Base-by-base conservation (phyloP, 2,113 vertebrate genomes). In the Prunella himalayana region DNA sequence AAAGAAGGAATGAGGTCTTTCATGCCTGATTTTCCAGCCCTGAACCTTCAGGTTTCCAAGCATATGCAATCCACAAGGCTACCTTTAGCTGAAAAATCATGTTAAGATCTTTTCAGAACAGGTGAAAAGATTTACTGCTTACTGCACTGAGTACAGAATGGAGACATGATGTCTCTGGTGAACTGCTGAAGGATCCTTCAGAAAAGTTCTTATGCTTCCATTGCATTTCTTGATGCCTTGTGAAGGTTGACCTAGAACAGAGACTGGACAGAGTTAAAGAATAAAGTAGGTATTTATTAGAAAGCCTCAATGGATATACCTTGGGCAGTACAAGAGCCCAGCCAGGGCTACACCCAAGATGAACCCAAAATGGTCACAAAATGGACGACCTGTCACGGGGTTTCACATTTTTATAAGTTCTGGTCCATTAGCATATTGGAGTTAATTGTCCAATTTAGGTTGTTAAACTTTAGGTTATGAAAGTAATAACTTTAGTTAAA, bases 41-140 rank as follows among this genome's bases (percentile, higher is more conserved):
- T 59, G 59, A 82, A 72, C 56, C 39, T 47, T 92, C 28, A 72
- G 16, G 13, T 54, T 85, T 91, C 82, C 30, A 82, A 77, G 33
- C 35, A 7, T 54, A 23, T 44, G 33, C 59, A 73, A n/a, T 87
- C 7, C 3, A 17, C 37, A 85, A 79, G 61, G 45, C 25, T 68
- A 13, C 61, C 81, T 82, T 85, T 53, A 72, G 21, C 66, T 89
- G 61, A 85, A 92, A 94, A 91, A 41, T 42, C 9, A 9, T 47
- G 5, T 73, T 72, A 72, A 65, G 42, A 50, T 61, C 15, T 63
- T 73, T 91, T 50, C 64, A 78, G 63, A 88, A 57, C 3, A 39
- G 41, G 8, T n/a, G n/a, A n/a, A n/a, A n/a, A 61, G 41, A 54
- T 28, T 54, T 65, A 31, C 15, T 76, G 31, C 17, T 25, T 84